Conservation (phyloP, 1,140 invertebrate genomes). For the Drosophila mauritiana region DNA sequence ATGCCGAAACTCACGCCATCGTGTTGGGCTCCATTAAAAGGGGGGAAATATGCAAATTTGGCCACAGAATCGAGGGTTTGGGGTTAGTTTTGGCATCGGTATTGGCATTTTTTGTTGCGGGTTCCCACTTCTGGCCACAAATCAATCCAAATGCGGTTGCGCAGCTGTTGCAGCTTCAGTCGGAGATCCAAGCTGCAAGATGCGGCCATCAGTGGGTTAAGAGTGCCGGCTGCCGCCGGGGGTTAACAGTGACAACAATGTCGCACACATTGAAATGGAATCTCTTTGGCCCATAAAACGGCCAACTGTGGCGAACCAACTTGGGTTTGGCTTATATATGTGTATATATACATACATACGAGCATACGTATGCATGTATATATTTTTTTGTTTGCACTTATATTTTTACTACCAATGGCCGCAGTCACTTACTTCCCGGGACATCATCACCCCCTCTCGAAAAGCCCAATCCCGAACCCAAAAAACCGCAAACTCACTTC, state of each 20-base stretch:
- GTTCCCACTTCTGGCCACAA: slow-evolving; percentile 68
- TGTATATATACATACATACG: no score
- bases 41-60: slow-evolving; percentile 53
- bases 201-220: slow-evolving; percentile 11
- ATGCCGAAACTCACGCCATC: slow-evolving; percentile 20
- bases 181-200: slow-evolving; percentile 40
- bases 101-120: slow-evolving; percentile 9
- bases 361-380: no score
- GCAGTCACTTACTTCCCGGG: slow-evolving; percentile 14
- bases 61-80: slow-evolving; percentile 10
- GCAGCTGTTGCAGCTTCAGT: slow-evolving; percentile 67
- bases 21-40: slow-evolving; percentile 63
- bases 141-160: slow-evolving; percentile 84
- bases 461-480: slow-evolving; percentile 40
- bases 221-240: neutral
- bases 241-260: slow-evolving; percentile 47
- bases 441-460: slow-evolving; percentile 11
- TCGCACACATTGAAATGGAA: slow-evolving; percentile 78
- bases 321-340: slow-evolving; percentile 2
- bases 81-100: slow-evolving; percentile 31
- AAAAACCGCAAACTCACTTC: slow-evolving; percentile 79
- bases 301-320: slow-evolving; percentile 59
- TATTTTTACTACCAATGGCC: slow-evolving; percentile 37
- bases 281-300: slow-evolving; percentile 82
- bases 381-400: neutral